Percentiles rank a stretch among this genome's conserved stretches.
Evolutionary conservation across 2,113 vertebrate genomes (phyloP).

Genomic region (Pao palembangensis): DNA sequence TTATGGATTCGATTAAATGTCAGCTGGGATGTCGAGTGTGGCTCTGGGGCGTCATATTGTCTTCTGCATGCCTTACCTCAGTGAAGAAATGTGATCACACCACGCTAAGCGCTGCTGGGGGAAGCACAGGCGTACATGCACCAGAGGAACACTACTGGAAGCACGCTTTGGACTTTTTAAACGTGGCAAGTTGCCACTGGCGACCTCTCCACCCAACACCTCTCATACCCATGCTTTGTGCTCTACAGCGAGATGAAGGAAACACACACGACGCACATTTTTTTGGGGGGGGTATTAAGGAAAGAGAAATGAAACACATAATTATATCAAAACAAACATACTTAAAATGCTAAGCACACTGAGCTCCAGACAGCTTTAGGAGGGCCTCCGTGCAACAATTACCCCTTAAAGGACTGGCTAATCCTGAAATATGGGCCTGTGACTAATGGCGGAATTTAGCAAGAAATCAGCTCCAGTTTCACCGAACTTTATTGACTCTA

Average conservation of each 20-base stretch:
- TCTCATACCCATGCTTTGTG: slow-evolving; percentile 21
- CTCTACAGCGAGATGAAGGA: slow-evolving; percentile 18
- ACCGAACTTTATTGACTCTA: slow-evolving; percentile 82
- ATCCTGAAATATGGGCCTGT: slow-evolving; percentile 83
- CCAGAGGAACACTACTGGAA: slow-evolving; percentile 39
- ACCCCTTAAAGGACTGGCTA: slow-evolving; percentile 67
- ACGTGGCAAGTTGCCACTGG: no score
- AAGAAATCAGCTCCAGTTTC: slow-evolving; percentile 99
- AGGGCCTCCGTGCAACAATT: slow-evolving; percentile 53
- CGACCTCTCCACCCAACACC: no score
- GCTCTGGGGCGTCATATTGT: slow-evolving; percentile 47
- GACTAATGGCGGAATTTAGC: slow-evolving; percentile 99
- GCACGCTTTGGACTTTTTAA: slow-evolving; percentile 68
- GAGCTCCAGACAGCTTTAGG: slow-evolving; percentile 28
- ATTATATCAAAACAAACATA: slow-evolving; percentile 57
- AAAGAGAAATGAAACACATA: slow-evolving; percentile 2
- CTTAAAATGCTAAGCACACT: slow-evolving; percentile 44
- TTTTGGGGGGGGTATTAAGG: neutral
- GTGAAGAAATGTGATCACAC: slow-evolving; percentile 56
- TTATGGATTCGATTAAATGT: slow-evolving; percentile 71
- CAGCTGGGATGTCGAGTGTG: slow-evolving; percentile 53
- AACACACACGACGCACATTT: slow-evolving; percentile 39
- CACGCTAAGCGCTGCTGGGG: slow-evolving; percentile 14
- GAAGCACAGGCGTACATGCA: neutral
- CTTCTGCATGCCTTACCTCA: slow-evolving; percentile 40